phyloP scores from a whole-genome alignment of 2,113 vertebrate genomes.

The Xenopus borealis region DNA sequence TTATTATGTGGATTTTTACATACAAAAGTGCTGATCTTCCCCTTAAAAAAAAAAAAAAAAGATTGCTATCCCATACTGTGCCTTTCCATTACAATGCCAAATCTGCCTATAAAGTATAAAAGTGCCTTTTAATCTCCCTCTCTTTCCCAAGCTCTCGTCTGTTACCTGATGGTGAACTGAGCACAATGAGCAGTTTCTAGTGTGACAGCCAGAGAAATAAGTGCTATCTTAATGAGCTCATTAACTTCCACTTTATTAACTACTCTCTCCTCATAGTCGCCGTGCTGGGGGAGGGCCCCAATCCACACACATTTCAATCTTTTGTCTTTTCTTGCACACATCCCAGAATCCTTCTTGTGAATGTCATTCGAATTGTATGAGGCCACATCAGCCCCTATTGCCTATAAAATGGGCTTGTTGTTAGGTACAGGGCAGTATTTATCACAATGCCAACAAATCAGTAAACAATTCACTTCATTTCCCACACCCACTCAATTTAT shows the following conservation, averaged over 20 bases:
- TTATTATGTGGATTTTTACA: no score
- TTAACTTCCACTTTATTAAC: slow-evolving; percentile 24
- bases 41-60: no score
- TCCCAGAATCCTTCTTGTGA: not conserved
- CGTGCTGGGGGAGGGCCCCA: not conserved
- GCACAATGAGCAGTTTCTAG: not conserved
- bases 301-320: not conserved
- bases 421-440: no score
- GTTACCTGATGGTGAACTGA: not conserved
- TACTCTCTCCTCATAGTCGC: not conserved
- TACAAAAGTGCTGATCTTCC: no score
- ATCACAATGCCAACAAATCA: no score
- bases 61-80: no score
- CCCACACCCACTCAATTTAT: no score
- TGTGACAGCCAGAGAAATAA: slow-evolving; percentile 24
- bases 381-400: no score
- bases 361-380: no score
- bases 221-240: slow-evolving; percentile 14
- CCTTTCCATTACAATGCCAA: not conserved
- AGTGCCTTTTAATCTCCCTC: not conserved
- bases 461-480: no score
- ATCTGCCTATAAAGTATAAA: not conserved
- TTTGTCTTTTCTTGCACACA: not conserved
- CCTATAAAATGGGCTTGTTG: no score
- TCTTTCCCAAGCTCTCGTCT: slow-evolving; percentile 2